These are phyloP conservation scores for Pterois miles DNA, from an alignment of 2,797 vertebrate species.

Conservation along the genomic window DNA sequence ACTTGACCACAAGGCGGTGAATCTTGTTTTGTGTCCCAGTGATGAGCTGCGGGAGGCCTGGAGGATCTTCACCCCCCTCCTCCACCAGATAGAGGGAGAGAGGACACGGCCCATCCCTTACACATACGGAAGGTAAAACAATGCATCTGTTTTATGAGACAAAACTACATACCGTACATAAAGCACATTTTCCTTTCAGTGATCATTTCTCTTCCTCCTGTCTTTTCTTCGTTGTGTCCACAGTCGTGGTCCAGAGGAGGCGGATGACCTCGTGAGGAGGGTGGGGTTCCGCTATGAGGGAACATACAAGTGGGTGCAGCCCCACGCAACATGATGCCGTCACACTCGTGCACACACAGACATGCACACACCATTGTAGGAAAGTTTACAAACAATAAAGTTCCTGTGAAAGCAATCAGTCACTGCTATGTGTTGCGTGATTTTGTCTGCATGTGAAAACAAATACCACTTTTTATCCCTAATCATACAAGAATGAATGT, in stretches of 20 bases:
- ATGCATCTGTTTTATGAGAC: not conserved
- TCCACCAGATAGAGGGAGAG: slow-evolving; percentile 87
- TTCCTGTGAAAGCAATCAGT: slow-evolving; percentile 30
- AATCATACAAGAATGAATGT: slow-evolving; percentile 23
- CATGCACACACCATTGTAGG: not conserved
- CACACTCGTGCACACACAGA: not conserved
- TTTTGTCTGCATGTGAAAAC: slow-evolving; percentile 49
- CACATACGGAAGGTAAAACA: slow-evolving; percentile 86
- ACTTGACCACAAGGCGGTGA: too few relatives aligned
- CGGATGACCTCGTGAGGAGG: slow-evolving; percentile 87
- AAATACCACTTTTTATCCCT: not conserved
- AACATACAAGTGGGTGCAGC: slow-evolving; percentile 94
- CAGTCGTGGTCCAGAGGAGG: slow-evolving; percentile 89
- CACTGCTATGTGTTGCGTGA: slow-evolving; percentile 23
- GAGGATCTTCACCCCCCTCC: slow-evolving; percentile 92
- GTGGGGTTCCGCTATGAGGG: slow-evolving; percentile 92
- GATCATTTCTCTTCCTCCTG: not conserved
- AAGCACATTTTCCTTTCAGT: not conserved
- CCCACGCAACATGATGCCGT: slow-evolving; percentile 75
- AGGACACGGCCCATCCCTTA: slow-evolving; percentile 86
- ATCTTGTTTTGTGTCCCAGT: slow-evolving; percentile 74
- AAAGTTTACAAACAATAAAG: slow-evolving; percentile 51
- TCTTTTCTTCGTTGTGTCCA: not conserved
- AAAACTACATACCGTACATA: not conserved
- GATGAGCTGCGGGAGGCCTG: slow-evolving; percentile 93